Base-by-base conservation (phyloP, 2,797 vertebrate genomes). In the Schizopygopsis pylzovi region DNA sequence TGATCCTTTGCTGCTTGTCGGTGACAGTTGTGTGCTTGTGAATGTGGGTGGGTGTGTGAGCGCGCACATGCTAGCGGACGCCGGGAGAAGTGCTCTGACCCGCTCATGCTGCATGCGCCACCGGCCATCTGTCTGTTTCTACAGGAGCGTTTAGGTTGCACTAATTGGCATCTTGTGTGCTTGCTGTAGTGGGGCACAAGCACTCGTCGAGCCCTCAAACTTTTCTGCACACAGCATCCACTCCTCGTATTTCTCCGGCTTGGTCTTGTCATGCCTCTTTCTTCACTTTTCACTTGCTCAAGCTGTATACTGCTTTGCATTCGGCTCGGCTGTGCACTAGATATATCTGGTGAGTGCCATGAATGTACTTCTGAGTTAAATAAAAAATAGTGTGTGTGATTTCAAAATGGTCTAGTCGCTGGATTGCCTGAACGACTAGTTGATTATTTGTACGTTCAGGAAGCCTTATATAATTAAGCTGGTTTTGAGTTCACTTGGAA, bases 1-100 rank as follows among this genome's bases (percentile, higher is more conserved):
- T 95, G 94, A 94, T 95, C 94, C 92, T 92, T 91, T 91, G 93
- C 93, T 93, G 93, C 86, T 78, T 82, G 87, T 65, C 56, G 70
- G 87, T 94, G 94, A 95, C 94, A 94, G 94, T 93, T 94, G 94
- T 94, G 82, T n/a, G 90, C 93, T 92, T 95, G 88, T 93, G 92
- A 94, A 92, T 92, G 28, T 33, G 28, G 28, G 89, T 90, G 91
- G 90, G 20, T 88, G 76, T 87, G 80, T 89, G 78, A 85, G 68
- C 56, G 81, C 71, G 84, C 73, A 87, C 85, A 61, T 85, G 70
- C 16, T 63, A 45, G 49, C 2, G 65, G 87, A 89, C 15, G 92
- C 93, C 89, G 91, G 90, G 85, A 92, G 91, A 92, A 88, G 75
- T 76, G 86, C 89, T 90, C 90, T 92, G 92, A 93, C 93, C 91